phyloP scores from a whole-genome alignment of 2,888 invertebrate genomes.

The Blomia tropicalis region DNA sequence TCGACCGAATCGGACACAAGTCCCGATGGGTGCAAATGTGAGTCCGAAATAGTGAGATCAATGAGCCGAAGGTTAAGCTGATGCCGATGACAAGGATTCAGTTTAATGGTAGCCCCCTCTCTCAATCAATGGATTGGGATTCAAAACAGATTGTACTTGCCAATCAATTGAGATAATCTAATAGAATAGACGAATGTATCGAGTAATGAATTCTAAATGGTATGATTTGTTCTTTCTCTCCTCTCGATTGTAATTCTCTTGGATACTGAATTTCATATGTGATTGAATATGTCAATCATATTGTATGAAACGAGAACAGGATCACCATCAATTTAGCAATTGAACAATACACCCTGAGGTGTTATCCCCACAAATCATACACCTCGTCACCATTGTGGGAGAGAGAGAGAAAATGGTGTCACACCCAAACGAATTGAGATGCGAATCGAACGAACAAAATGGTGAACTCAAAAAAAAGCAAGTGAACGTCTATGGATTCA shows the following conservation, averaged over 20 bases:
- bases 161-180: slow-evolving; percentile 7
- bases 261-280: too few species aligned
- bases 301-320: too few species aligned
- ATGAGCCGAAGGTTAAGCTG: slow-evolving; percentile 6
- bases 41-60: too few species aligned
- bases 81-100: background rate
- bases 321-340: background rate
- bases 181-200: slow-evolving; percentile 11
- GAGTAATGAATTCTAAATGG: slow-evolving; percentile 4
- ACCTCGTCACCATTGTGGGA: too few species aligned
- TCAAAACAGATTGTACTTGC: background rate
- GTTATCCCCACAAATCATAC: too few species aligned
- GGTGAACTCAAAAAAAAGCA: too few species aligned
- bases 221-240: background rate
- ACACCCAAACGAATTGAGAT: too few species aligned
- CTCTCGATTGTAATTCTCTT: background rate
- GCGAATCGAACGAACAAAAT: too few species aligned
- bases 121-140: background rate
- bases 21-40: too few species aligned
- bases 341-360: background rate
- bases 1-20: background rate
- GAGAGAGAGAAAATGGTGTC: too few species aligned
- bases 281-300: too few species aligned
- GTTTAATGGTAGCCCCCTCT: background rate
- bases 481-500: too few species aligned